Conservation (phyloP, 2,888 invertebrate genomes). For the Tachystola acroxantha region DNA sequence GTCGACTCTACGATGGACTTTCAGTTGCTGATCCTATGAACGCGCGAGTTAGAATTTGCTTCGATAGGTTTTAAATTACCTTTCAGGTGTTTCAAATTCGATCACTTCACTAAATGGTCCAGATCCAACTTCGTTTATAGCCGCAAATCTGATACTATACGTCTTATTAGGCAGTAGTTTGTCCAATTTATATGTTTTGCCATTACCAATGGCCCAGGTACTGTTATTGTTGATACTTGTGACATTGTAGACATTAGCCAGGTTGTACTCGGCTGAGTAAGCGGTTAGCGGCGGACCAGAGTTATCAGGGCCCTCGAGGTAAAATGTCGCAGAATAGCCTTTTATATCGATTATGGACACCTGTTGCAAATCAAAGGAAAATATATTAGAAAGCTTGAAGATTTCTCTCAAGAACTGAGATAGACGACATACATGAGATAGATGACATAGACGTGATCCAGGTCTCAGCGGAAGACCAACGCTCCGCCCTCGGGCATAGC, state of each 20-base stretch:
- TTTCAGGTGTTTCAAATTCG: conserved; percentile 46
- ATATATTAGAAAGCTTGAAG: too few relatives aligned
- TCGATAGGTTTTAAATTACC: too few relatives aligned
- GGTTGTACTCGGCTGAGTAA: conserved; percentile 54
- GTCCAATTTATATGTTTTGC: conserved; percentile 45
- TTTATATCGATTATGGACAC: conserved; percentile 28
- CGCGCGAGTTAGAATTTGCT: too few relatives aligned
- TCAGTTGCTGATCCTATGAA: too few relatives aligned
- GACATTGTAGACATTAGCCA: conserved; percentile 38
- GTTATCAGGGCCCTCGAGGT: conserved; percentile 29
- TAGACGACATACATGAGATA: too few relatives aligned
- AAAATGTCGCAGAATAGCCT: conserved; percentile 48
- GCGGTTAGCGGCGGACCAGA: conserved; percentile 46
- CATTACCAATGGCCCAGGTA: conserved; percentile 51
- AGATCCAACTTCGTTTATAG: conserved; percentile 50
- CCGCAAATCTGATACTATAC: conserved; percentile 52
- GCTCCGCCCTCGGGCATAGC: too few relatives aligned
- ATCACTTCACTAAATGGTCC: conserved; percentile 41
- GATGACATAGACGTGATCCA: too few relatives aligned
- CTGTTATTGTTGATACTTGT: conserved; percentile 55
- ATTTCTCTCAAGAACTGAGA: neutral
- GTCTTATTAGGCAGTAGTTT: conserved; percentile 47
- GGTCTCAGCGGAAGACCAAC: too few relatives aligned
- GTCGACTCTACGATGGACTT: too few relatives aligned
- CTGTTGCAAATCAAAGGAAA: conserved; percentile 26